Base-by-base conservation (phyloP, 2,113 vertebrate species). In the Alces alces region DNA sequence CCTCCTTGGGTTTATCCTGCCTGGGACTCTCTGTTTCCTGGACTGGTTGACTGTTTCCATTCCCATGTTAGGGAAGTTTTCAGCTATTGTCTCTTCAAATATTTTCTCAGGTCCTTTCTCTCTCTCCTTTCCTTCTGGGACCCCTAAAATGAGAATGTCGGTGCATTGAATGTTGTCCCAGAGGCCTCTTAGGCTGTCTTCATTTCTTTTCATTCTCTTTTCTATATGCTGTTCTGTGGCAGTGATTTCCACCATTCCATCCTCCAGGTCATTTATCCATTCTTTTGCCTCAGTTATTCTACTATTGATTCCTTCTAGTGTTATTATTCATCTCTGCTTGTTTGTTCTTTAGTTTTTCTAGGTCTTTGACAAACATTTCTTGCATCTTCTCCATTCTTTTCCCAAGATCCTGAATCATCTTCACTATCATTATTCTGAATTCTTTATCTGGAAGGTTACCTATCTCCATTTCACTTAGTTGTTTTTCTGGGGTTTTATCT, bases 131-230 rank as follows among this genome's bases (percentile, higher is more conserved):
- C 21, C 36, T 73, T 39, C 66, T 73, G 36, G 19, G 5, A 23
- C 36, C 66, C 36, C 11, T 39, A 25, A 39, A 73, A 73, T 3
- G 21, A 0, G 11, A 73, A 73, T 73, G 16, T 3, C 39, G 66
- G 21, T 25, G 36, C 11, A 13, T 0, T 73, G 19, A 73, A 13
- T 13, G 11, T 73, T 39, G 36, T 39, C 66, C 36, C 21, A 73
- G 36, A 73, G 36, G 36, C 12, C 66, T 73, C 36, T 73, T 39
- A 73, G 10, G 66, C 36, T 13, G 36, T 73, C 66, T 39, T 73
- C 36, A 73, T 73, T 73, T 73, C 66, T 73, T 73, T 73, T 13
- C 10, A 73, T 39, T 3, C 36, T 73, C 11, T 36, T 73, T 73
- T 39, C n/a, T 39, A 39, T 25, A 73, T 73, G 5, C 36, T 73